Evolutionary conservation across 2,888 invertebrate genomes (phyloP), one percentile per base, ranked within the genome.

Genomic region (Eristalinus sepulchralis): DNA sequence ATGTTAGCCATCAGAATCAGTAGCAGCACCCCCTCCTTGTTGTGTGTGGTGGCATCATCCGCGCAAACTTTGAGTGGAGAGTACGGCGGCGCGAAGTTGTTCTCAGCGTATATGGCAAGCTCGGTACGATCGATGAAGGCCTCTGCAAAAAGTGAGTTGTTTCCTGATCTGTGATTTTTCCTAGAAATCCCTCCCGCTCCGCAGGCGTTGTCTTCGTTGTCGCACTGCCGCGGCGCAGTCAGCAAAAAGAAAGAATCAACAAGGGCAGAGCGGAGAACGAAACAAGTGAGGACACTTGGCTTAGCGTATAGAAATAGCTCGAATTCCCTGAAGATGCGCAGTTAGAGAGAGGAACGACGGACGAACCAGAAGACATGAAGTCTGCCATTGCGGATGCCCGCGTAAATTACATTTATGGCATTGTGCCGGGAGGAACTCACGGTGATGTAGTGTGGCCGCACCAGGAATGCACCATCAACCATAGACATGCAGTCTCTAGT

Each of bases 361-460:
- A 87, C 39, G 82, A 84, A 60, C 73, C 76, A 55, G 88, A 88
- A 81, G 88, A 88, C 88, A 88, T 86, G 88, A 88, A 88, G 88
- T 88, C 88, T 88, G 75, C 83, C 87, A 88, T 82, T 88, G 88
- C 86, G 82, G 88, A 83, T 88, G 84, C 62, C 87, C 88, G 88
- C 88, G 83, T 88, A 88, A 83, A 88, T 88, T 88, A 88, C 88
- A 83, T 83, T 86, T 86, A 86, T 83, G 86, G 86, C 83, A 86
- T 82, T 86, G 82, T 86, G 78, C 83, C 79, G 86, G 86, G 78
- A 86, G 86, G 83, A 86, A 86, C 86, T 86, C 70, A 68, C 60
- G 57, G 75, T 72, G 85, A 73, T 82, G 77, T 81, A 81, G 82
- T 86, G 62, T 67, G 82, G 82, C 71, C 70, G 82, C 82, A 78